Base-by-base conservation (phyloP, 2,888 invertebrate species). In the Dynastes tityus region DNA sequence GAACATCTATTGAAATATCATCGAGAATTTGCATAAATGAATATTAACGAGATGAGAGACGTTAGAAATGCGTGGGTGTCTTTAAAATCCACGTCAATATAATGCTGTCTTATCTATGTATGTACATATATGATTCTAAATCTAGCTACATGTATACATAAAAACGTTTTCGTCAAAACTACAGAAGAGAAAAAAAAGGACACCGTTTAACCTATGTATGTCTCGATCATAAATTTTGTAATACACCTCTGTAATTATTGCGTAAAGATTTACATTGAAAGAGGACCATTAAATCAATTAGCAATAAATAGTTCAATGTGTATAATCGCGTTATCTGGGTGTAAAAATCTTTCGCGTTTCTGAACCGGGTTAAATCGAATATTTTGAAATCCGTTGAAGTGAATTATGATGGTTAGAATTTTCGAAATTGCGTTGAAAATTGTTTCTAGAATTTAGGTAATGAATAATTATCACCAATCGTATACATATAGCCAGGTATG, bases 191-290 rank as follows among this genome's bases (percentile, higher is more conserved):
- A 8, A 58, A 58, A 22, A 55, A 63, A 32, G 32, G 29, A 63
- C 27, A 29, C 6, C 63, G 63, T 63, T 63, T 63, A 63, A 63
- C 63, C 63, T 63, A 63, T 63, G 63, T 63, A 13, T 63, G 63
- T 63, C 63, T 63, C 29, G 63, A 27, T 32, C 27, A 63, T 63
- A 63, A 63, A 63, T 63, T 63, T 63, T 63, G 63, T 63, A 63
- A 63, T 63, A 63, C 63, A 63, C 37, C 63, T 63, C 63, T 63
- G 63, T 63, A 32, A 32, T 63, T 63, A 63, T 63, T 63, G 63
- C 63, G 32, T 32, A 63, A 63, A 11, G 63, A 9, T 63, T 27
- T 58, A 58, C 22, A 63, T 29, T 29, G 63, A 63, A 63, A 58
- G 45, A 63, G 63, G 63, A 27, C 63, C 13, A 63, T 63, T 63